Evolutionary conservation across 2,113 vertebrate genomes (phyloP).

Genomic region (Sinocyclocheilus anophthalmus): DNA sequence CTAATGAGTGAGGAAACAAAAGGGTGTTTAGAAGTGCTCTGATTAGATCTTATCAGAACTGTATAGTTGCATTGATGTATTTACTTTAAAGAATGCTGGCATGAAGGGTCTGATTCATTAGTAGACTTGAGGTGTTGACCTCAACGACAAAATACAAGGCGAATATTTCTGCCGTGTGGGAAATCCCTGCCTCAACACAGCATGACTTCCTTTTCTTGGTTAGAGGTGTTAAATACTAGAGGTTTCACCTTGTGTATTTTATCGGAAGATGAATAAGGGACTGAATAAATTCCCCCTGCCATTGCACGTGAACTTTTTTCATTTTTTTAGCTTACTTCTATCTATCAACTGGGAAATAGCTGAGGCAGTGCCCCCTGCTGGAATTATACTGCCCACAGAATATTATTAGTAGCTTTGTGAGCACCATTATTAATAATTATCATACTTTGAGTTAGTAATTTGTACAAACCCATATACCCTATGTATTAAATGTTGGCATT

Average conservation of each 20-base stretch:
- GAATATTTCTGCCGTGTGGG: background rate
- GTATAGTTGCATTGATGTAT: background rate
- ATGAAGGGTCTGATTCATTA: constrained; percentile 8
- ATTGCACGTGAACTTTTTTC: background rate
- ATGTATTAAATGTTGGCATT: too few relatives aligned
- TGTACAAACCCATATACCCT: too few relatives aligned
- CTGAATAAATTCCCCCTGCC: background rate
- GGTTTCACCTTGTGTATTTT: constrained; percentile 29
- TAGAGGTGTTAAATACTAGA: background rate
- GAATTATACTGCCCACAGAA: background rate
- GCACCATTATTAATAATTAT: too few relatives aligned
- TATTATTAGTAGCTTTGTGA: background rate
- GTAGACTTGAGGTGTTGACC: constrained; percentile 36
- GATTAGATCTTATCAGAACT: constrained; percentile 21
- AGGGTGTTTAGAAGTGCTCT: background rate
- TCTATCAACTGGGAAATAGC: background rate
- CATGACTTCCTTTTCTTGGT: constrained; percentile 22
- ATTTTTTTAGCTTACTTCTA: too few relatives aligned
- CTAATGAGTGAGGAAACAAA: background rate
- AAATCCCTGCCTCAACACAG: constrained; percentile 21
- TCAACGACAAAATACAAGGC: background rate
- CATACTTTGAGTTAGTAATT: too few relatives aligned
- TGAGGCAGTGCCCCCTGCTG: constrained; percentile 2
- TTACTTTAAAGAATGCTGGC: background rate
- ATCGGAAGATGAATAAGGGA: constrained; percentile 39